Percentiles rank a stretch among this genome's conserved stretches.
These are phyloP conservation scores for Diarsia mendica DNA, from an alignment of 2,888 invertebrate species.

Conservation along the genomic window DNA sequence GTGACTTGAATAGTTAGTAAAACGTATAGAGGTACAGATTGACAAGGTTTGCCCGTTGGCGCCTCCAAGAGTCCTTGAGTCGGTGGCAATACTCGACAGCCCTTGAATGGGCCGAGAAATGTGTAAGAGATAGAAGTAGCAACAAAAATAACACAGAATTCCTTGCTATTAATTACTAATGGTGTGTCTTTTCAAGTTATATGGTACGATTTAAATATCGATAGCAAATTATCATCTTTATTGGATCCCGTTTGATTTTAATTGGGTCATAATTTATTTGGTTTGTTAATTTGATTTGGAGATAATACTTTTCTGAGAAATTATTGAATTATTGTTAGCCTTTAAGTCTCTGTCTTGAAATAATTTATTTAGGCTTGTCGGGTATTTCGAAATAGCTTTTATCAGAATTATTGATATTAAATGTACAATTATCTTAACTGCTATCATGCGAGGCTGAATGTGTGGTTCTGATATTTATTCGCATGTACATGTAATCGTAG, in stretches of 20 bases:
- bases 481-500: constrained; percentile 50
- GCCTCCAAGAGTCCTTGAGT: constrained; percentile 83
- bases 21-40: constrained; percentile 61
- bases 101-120: constrained; percentile 70
- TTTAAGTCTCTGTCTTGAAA: constrained; percentile 5
- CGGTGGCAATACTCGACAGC: constrained; percentile 73
- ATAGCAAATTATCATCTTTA: constrained; percentile 39
- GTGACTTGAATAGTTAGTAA: constrained; percentile 18
- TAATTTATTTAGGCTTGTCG: constrained; percentile 8
- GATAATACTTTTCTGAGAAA: constrained; percentile 26
- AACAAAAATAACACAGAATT: constrained; percentile 64
- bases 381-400: constrained; percentile 40
- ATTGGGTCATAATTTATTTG: constrained; percentile 36
- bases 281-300: constrained; percentile 39
- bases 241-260: constrained; percentile 25
- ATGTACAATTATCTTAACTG: constrained; percentile 49
- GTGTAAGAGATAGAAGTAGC: constrained; percentile 65
- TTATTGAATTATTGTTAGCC: constrained; percentile 2
- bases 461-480: constrained; percentile 61
- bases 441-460: constrained; percentile 47
- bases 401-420: constrained; percentile 52
- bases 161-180: constrained; percentile 55
- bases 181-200: constrained; percentile 13
- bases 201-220: constrained; percentile 7
- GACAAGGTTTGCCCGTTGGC: constrained; percentile 75